These are phyloP conservation scores for Girardia tigrina DNA, from an alignment of 2,888 invertebrate species.

Conservation along the genomic window DNA sequence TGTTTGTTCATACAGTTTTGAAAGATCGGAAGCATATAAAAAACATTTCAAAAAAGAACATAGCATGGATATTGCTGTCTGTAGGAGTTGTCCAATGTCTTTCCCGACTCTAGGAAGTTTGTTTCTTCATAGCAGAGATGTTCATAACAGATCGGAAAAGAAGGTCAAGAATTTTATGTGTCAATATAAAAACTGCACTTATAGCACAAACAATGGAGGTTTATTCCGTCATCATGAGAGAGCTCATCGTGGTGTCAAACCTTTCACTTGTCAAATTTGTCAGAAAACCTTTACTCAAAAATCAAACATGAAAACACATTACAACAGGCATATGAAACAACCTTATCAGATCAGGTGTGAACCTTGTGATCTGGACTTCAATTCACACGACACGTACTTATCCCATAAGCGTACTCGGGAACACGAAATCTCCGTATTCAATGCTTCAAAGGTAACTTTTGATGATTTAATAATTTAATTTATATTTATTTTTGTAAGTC, in stretches of 20 bases:
- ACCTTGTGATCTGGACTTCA: background rate
- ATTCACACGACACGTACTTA: background rate
- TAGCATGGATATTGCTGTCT: background rate
- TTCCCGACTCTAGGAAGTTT: background rate
- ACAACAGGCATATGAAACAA: background rate
- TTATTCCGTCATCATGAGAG: background rate
- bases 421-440: background rate
- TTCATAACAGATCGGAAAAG: background rate
- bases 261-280: background rate
- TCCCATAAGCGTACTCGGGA: background rate
- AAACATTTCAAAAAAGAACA: background rate
- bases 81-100: background rate
- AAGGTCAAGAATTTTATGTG: background rate
- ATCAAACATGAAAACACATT: slow-evolving; percentile 10
- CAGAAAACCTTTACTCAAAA: background rate
- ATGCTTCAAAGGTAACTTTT: too few species aligned
- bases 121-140: background rate
- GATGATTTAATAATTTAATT: too few species aligned
- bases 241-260: background rate
- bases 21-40: background rate
- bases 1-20: background rate
- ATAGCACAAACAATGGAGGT: background rate
- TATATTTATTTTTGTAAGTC: too few species aligned
- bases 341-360: background rate
- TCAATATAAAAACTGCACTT: background rate